Conservation (phyloP, 2,113 vertebrate species). For the Gnathochromis pfefferi region DNA sequence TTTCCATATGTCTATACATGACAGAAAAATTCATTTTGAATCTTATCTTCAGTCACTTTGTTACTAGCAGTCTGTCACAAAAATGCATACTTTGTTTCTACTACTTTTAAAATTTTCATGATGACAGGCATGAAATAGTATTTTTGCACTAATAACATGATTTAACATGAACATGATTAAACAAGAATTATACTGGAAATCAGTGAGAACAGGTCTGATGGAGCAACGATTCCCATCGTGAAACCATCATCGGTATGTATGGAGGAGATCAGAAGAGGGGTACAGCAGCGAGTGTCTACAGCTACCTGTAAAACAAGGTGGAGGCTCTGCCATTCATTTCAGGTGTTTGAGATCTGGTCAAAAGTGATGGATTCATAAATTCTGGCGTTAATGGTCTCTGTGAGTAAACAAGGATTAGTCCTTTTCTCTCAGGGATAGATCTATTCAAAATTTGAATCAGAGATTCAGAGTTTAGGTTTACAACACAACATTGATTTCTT, state of each 20-base stretch:
- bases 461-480: neutral
- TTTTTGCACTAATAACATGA: neutral
- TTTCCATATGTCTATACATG: no score
- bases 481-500: neutral
- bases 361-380: neutral
- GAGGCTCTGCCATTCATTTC: accelerated
- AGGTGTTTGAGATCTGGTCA: neutral
- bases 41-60: neutral
- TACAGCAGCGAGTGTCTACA: neutral
- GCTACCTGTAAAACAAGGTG: neutral
- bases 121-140: neutral
- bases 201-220: neutral
- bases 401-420: neutral
- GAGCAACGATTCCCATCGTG: neutral
- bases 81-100: neutral
- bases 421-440: neutral
- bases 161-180: neutral
- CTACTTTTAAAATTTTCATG: neutral
- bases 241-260: neutral
- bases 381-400: neutral
- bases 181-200: neutral
- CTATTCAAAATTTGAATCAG: neutral
- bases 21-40: neutral
- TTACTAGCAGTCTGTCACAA: neutral
- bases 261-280: neutral